Evolutionary conservation across 2,113 vertebrate species (phyloP).

Genomic region (Amphiprion percula): DNA sequence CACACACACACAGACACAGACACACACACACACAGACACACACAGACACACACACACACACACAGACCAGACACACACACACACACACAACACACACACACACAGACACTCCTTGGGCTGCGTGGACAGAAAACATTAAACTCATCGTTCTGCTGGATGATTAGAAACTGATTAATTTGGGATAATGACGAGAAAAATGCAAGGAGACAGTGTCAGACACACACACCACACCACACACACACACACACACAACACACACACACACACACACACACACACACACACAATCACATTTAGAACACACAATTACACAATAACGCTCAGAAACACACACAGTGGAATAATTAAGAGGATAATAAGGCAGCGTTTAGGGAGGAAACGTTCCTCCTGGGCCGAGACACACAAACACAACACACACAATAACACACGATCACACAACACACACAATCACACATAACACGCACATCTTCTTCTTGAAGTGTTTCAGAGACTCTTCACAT

Average conservation of each 20-base stretch:
- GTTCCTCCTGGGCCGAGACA: slow-evolving; percentile 61
- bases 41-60: slow-evolving; percentile 25
- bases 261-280: slow-evolving; percentile 40
- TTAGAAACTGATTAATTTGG: slow-evolving; percentile 84
- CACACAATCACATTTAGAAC: slow-evolving; percentile 42
- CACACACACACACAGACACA: background rate
- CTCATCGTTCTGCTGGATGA: slow-evolving; percentile 82
- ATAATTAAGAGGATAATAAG: slow-evolving; percentile 84
- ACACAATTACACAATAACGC: slow-evolving; percentile 50
- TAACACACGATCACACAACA: slow-evolving; percentile 25
- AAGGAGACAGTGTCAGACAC: slow-evolving; percentile 74
- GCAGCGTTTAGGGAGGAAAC: slow-evolving; percentile 77
- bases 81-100: slow-evolving; percentile 38
- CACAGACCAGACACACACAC: slow-evolving; percentile 35
- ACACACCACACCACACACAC: slow-evolving; percentile 63
- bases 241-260: slow-evolving; percentile 54
- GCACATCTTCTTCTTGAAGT: background rate
- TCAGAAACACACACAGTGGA: slow-evolving; percentile 66
- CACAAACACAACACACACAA: slow-evolving; percentile 5
- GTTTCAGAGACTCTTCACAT: background rate
- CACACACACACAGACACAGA: slow-evolving; percentile 1
- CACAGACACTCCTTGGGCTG: slow-evolving; percentile 70
- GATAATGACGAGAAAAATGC: slow-evolving; percentile 79
- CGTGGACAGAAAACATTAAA: slow-evolving; percentile 81
- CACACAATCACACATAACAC: no score